phyloP scores from a whole-genome alignment of 1,140 invertebrate species.

The Wasmannia auropunctata region DNA sequence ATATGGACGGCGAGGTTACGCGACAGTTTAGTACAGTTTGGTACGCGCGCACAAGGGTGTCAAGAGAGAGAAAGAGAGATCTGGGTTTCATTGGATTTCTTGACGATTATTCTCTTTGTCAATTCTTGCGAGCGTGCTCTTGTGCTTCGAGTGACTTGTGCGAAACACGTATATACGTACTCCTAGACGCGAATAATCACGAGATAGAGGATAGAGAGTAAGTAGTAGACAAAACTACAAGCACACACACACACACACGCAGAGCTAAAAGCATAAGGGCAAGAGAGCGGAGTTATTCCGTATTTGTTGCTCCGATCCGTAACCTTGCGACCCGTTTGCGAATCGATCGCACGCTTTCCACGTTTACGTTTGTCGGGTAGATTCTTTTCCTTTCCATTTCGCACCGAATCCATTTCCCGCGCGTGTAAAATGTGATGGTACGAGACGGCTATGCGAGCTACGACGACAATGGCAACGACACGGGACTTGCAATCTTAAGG shows the following conservation, averaged over 20 bases:
- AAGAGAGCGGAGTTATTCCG: neutral
- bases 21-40: constrained; percentile 80
- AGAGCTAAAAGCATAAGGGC: too few relatives aligned
- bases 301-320: too few relatives aligned
- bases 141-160: neutral
- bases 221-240: neutral
- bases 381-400: neutral
- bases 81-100: too few relatives aligned
- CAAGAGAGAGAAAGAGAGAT: too few relatives aligned
- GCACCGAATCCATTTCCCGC: neutral
- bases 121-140: neutral
- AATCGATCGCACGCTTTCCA: neutral
- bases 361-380: neutral
- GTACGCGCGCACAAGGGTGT: constrained; percentile 67
- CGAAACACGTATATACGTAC: neutral
- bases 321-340: neutral
- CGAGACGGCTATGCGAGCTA: too few relatives aligned
- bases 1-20: constrained; percentile 79
- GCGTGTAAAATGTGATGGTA: neutral
- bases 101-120: neutral
- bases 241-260: too few relatives aligned
- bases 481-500: neutral
- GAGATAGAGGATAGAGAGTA: neutral
- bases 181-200: neutral
- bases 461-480: constrained; percentile 29